These are phyloP conservation scores for Amazona vittata DNA, from an alignment of 2,113 vertebrate genomes.

Conservation along the genomic window DNA sequence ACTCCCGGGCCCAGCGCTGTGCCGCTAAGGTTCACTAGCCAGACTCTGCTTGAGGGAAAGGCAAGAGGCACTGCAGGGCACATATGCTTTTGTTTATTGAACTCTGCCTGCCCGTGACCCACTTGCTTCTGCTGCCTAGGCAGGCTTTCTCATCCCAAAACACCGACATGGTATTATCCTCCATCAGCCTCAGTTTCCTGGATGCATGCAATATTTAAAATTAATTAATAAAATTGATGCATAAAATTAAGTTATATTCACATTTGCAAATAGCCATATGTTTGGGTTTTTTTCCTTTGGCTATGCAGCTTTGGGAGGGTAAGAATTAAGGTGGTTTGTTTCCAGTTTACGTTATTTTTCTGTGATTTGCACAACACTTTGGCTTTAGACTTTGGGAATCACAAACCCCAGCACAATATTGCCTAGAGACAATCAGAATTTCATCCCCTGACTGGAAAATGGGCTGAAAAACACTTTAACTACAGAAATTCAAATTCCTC, in stretches of 20 bases:
- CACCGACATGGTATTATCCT: background rate
- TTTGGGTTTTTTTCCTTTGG: background rate
- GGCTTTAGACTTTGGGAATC: background rate
- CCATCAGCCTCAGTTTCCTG: background rate
- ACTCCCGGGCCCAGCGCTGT: background rate
- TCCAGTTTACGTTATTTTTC: background rate
- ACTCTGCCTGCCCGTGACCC: slow-evolving; percentile 43
- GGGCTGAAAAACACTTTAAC: background rate
- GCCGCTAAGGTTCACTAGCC: background rate
- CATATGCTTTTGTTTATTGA: slow-evolving; percentile 56
- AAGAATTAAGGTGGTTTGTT: background rate
- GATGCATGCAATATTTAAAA: background rate
- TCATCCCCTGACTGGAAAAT: background rate
- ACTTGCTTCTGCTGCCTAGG: slow-evolving; percentile 31
- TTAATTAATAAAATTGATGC: background rate
- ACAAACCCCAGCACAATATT: background rate
- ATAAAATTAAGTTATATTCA: background rate
- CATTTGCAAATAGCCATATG: background rate
- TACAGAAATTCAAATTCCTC: background rate
- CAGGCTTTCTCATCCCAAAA: background rate
- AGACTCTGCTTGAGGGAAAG: slow-evolving; percentile 34
- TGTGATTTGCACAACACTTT: background rate
- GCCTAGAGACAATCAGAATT: background rate
- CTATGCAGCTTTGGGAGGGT: background rate
- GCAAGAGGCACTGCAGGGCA: slow-evolving; percentile 38